Conservation (phyloP, 1,140 invertebrate species). For the Cydia fagiglandana region DNA sequence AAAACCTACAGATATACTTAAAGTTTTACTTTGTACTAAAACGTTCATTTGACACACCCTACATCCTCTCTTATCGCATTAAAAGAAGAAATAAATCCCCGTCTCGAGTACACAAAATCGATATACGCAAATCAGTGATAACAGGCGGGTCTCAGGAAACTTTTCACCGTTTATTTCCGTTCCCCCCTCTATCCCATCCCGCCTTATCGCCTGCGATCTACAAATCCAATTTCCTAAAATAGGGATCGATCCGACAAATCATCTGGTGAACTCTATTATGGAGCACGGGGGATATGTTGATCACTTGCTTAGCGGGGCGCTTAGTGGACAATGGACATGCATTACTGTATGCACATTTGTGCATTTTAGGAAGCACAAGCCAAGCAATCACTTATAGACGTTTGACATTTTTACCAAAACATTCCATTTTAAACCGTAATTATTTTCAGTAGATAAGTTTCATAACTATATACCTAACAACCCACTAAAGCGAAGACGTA, state of each 20-base stretch:
- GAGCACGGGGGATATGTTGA: conserved; percentile 15
- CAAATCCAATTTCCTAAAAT: conserved; percentile 80
- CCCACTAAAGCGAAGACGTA: too few species aligned
- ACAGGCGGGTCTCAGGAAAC: conserved; percentile 52
- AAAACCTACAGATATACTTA: not conserved
- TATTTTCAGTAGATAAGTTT: too few species aligned
- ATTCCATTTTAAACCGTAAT: too few species aligned
- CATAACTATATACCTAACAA: too few species aligned
- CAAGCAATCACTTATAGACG: too few species aligned
- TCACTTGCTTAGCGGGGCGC: conserved; percentile 29
- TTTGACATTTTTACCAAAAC: too few species aligned
- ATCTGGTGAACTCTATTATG: conserved; percentile 75
- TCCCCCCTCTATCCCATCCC: conserved; percentile 35
- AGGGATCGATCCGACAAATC: conserved; percentile 79
- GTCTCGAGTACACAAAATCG: conserved; percentile 53
- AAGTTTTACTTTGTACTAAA: not conserved
- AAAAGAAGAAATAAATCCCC: conserved; percentile 53
- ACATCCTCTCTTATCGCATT: conserved; percentile 25
- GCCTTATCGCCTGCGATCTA: conserved; percentile 66
- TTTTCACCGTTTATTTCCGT: conserved; percentile 57
- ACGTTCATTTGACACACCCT: conserved; percentile 12
- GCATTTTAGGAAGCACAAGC: not conserved
- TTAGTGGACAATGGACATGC: not conserved
- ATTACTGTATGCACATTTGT: conserved; percentile 11
- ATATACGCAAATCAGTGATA: conserved; percentile 74